phyloP scores from a whole-genome alignment of 1,140 invertebrate genomes.

The Neodiprion lecontei region DNA sequence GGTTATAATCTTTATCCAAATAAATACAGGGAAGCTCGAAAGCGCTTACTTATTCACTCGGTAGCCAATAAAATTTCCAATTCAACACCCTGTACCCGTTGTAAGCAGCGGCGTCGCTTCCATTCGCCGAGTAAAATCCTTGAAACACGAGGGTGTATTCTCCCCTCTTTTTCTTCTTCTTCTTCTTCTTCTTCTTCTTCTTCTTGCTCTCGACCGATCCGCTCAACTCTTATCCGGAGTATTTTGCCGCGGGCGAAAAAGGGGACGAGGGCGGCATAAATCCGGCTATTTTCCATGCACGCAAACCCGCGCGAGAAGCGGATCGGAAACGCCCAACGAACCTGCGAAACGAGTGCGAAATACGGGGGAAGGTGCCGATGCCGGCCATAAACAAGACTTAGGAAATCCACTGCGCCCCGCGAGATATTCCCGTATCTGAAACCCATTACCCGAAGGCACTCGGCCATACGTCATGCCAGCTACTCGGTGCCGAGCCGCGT shows the following conservation, averaged over 20 bases:
- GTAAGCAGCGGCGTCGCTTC: background rate
- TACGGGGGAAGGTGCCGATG: constrained; percentile 26
- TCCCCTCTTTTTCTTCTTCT: background rate
- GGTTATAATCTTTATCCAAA: background rate
- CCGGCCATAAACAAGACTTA: constrained; percentile 37
- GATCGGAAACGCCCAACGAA: background rate
- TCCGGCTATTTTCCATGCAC: background rate
- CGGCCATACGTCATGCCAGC: background rate
- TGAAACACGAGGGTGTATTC: background rate
- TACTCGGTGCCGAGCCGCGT: background rate
- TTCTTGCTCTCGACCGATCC: too few relatives aligned
- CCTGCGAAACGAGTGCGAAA: background rate
- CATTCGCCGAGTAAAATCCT: background rate
- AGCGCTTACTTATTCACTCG: background rate
- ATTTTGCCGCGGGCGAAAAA: background rate
- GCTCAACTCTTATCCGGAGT: background rate
- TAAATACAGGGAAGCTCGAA: background rate
- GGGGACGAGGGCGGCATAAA: background rate
- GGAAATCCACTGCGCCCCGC: constrained; percentile 30
- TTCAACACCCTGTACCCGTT: constrained; percentile 2
- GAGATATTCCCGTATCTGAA: background rate
- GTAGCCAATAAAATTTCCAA: background rate
- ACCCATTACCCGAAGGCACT: background rate
- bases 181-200: too few relatives aligned
- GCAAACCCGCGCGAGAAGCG: background rate